Evolutionary conservation across 2,797 vertebrate species (phyloP).

Genomic region (Coracias cyanogaster): DNA sequence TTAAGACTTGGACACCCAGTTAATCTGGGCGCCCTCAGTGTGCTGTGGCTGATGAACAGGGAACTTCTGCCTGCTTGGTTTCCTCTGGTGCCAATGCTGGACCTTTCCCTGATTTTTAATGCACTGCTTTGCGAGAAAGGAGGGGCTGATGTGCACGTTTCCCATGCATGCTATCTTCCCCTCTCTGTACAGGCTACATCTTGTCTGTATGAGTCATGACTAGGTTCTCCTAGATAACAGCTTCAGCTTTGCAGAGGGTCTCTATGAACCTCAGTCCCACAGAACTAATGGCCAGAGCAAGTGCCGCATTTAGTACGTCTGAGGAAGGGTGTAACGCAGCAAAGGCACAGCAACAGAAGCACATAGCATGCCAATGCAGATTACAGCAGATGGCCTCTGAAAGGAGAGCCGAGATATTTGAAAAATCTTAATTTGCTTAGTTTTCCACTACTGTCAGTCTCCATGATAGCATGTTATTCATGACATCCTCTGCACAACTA

Average conservation of each 20-base stretch:
- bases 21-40: background rate
- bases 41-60: background rate
- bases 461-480: constrained; percentile 36
- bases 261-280: background rate
- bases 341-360: background rate
- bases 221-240: background rate
- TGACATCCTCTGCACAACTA: background rate
- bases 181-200: background rate
- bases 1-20: background rate
- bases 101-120: background rate
- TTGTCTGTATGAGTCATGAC: background rate
- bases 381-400: constrained; percentile 43
- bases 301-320: background rate
- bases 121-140: background rate
- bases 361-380: background rate
- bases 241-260: background rate
- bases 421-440: constrained; percentile 41
- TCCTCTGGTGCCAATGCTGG: background rate
- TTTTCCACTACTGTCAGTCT: constrained; percentile 44
- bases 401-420: background rate
- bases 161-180: background rate
- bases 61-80: background rate
- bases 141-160: background rate
- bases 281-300: background rate
- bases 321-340: background rate